phyloP scores from a whole-genome alignment of 1,140 invertebrate species.

The Calosoma granatense region DNA sequence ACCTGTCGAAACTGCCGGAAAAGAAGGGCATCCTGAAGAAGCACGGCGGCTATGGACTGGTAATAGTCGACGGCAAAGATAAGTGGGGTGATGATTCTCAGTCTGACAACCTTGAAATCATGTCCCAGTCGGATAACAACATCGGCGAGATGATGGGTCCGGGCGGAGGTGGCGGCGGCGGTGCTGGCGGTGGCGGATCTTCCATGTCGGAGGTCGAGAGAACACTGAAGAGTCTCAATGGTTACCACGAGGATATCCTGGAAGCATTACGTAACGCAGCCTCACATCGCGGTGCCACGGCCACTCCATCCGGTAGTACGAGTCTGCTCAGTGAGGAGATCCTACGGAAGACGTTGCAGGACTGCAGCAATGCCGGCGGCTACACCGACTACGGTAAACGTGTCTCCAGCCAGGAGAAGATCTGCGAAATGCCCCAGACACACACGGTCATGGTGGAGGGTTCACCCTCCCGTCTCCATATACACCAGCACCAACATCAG shows the following conservation, averaged over 20 bases:
- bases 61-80: conserved; percentile 49
- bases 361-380: conserved; percentile 39
- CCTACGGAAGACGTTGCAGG: conserved; percentile 52
- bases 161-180: conserved; percentile 34
- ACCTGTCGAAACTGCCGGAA: conserved; percentile 66
- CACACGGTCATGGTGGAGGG: conserved; percentile 34
- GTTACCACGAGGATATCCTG: conserved; percentile 86
- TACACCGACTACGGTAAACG: conserved; percentile 51
- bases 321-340: conserved; percentile 49
- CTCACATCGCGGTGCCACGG: conserved; percentile 51
- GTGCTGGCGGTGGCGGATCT: conserved; percentile 42
- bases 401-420: conserved; percentile 51
- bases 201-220: conserved; percentile 67
- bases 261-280: conserved; percentile 76
- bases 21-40: conserved; percentile 85
- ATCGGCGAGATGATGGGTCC: conserved; percentile 40
- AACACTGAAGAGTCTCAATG: conserved; percentile 74
- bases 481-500: conserved; percentile 29
- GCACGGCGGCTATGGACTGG: conserved; percentile 62
- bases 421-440: conserved; percentile 45
- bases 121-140: conserved; percentile 56
- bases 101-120: conserved; percentile 57
- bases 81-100: conserved; percentile 63
- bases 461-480: conserved; percentile 22
- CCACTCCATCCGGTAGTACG: conserved; percentile 47